Conservation (phyloP, 1,140 invertebrate species). For the Apis mellifera region DNA sequence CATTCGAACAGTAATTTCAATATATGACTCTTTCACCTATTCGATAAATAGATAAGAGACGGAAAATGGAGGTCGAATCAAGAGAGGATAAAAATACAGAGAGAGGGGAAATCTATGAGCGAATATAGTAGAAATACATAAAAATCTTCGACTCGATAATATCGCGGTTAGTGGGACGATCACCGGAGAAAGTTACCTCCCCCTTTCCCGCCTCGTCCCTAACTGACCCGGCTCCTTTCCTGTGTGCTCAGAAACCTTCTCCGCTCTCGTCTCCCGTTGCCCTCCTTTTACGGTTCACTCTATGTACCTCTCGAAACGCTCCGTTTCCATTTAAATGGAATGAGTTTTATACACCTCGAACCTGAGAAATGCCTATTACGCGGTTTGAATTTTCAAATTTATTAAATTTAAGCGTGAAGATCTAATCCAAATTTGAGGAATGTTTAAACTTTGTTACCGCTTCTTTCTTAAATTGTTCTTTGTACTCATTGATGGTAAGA, state of each 20-base stretch:
- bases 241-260: slow-evolving; percentile 60
- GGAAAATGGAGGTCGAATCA: slow-evolving; percentile 56
- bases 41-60: slow-evolving; percentile 46
- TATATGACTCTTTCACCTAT: neutral
- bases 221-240: slow-evolving; percentile 57
- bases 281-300: slow-evolving; percentile 64
- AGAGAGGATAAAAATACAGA: slow-evolving; percentile 42
- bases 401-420: too few species aligned
- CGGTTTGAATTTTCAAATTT: too few species aligned
- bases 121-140: slow-evolving; percentile 47
- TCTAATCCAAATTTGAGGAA: too few species aligned
- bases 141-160: slow-evolving; percentile 75
- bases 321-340: slow-evolving; percentile 41
- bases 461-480: too few species aligned
- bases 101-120: slow-evolving; percentile 46
- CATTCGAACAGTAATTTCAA: neutral
- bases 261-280: slow-evolving; percentile 41
- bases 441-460: too few species aligned
- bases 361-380: too few species aligned
- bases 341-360: neutral
- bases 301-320: slow-evolving; percentile 30
- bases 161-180: slow-evolving; percentile 79
- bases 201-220: slow-evolving; percentile 66
- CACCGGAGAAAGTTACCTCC: slow-evolving; percentile 78
- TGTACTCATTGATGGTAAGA: too few species aligned